Conservation (phyloP, 2,888 invertebrate genomes). For the Torymus tubicola region DNA sequence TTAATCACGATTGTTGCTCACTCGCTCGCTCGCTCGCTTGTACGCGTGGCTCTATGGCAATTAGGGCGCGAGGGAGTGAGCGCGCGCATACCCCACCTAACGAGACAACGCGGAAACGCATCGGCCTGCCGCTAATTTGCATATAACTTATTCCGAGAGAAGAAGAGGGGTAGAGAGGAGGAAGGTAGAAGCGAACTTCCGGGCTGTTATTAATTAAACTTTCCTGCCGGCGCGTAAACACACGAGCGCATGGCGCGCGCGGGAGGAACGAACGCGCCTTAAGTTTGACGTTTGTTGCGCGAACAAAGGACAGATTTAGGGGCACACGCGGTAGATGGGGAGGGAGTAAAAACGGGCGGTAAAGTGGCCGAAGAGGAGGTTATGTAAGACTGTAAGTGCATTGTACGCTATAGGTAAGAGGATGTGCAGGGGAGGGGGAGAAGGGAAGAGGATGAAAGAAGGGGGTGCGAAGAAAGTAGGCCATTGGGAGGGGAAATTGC, state of each 20-base stretch:
- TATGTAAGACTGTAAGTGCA: background rate
- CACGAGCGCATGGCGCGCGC: background rate
- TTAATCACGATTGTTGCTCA: conserved; percentile 1
- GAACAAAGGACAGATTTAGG: conserved; percentile 53
- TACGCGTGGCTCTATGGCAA: conserved; percentile 43
- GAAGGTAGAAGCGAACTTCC: conserved; percentile 42
- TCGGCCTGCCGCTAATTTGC: conserved; percentile 55
- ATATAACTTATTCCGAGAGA: conserved; percentile 51
- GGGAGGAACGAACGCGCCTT: background rate
- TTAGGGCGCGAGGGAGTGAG: conserved; percentile 40
- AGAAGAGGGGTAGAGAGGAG: conserved; percentile 4
- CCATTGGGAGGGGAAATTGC: conserved; percentile 28
- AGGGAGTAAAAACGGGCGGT: no score
- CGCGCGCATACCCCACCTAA: conserved; percentile 39
- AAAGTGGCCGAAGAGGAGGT: background rate
- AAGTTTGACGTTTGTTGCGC: conserved; percentile 52
- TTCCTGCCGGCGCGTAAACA: conserved; percentile 48
- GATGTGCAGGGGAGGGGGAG: background rate
- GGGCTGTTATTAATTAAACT: conserved; percentile 58
- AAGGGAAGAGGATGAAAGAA: background rate
- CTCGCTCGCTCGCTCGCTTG: conserved; percentile 29
- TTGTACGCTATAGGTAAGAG: background rate
- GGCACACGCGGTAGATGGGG: background rate
- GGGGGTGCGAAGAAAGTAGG: background rate
- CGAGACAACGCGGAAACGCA: conserved; percentile 48